Evolutionary conservation across 2,888 invertebrate genomes (phyloP), one percentile per base, ranked within the genome.

Genomic region (Leptothorax acervorum): DNA sequence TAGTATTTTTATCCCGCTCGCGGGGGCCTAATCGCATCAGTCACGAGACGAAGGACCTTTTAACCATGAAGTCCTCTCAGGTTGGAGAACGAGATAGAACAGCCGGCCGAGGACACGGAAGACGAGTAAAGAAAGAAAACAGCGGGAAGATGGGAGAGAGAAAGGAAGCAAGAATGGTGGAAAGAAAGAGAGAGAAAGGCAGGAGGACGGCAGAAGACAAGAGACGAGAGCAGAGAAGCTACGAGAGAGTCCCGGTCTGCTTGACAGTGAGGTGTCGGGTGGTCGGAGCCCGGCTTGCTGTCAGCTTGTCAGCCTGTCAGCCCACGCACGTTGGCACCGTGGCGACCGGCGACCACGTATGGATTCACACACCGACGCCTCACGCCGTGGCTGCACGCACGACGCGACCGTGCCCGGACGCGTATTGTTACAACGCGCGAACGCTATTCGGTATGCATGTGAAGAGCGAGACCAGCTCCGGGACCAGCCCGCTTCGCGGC

Each of bases 261-360:
- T 92, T 93, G 94, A 93, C 94, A 94, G 93, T 92, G 92, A 93
- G 94, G 94, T 94, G 94, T 94, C 94, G 94, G 94, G 93, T 94
- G 94, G 94, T 94, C 93, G 94, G 92, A 90, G 88, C 74, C 90
- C 86, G 84, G 92, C 90, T 89, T 86, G 91, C 94, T 93, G 94
- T 94, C 94, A 94, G 93, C 93, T 93, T 94, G 94, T 94, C 94
- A 93, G 90, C 81, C 93, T 93, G 94, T 94, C 94, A 93, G 94
- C 94, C 94, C 93, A 94, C 94, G 94, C 94, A 93, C 93, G 93
- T 92, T 92, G 93, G 92, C 93, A 93, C 88, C 91, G 91, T 87
- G 88, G 88, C 88, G 86, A 89, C 84, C 85, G 63, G 85, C 65
- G 86, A 81, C 83, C 79, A 71, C 78, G 89, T 83, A 88, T 88